phyloP scores from a whole-genome alignment of 2,113 vertebrate species.

The Thinocorus orbignyianus region DNA sequence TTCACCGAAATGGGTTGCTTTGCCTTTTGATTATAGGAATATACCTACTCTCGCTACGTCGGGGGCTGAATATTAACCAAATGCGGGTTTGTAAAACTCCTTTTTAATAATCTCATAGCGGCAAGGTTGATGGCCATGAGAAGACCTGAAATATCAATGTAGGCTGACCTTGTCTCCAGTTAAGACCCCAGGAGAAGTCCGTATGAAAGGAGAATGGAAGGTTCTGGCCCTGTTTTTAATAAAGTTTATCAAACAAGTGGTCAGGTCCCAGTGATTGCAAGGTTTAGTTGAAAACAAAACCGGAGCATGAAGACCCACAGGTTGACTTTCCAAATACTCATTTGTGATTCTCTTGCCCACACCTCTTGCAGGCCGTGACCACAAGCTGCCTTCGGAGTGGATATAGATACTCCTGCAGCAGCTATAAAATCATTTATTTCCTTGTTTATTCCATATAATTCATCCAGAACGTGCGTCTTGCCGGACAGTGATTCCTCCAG shows the following conservation, averaged over 20 bases:
- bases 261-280: neutral
- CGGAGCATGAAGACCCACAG: neutral
- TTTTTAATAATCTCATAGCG: neutral
- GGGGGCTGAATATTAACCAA: neutral
- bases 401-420: neutral
- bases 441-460: neutral
- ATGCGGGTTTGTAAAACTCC: neutral
- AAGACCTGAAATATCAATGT: neutral
- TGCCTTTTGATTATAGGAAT: neutral
- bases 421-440: neutral
- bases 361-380: rapidly evolving
- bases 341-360: neutral
- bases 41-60: neutral
- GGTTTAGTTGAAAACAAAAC: neutral
- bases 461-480: neutral
- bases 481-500: neutral
- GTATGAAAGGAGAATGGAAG: neutral
- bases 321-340: neutral
- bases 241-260: neutral
- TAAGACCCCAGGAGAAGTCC: neutral
- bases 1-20: neutral
- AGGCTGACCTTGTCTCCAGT: neutral
- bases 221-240: neutral
- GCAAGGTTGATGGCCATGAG: neutral
- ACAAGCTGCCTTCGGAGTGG: too few relatives aligned